Conservation (phyloP, 2,888 invertebrate genomes). For the Elysia crispata region DNA sequence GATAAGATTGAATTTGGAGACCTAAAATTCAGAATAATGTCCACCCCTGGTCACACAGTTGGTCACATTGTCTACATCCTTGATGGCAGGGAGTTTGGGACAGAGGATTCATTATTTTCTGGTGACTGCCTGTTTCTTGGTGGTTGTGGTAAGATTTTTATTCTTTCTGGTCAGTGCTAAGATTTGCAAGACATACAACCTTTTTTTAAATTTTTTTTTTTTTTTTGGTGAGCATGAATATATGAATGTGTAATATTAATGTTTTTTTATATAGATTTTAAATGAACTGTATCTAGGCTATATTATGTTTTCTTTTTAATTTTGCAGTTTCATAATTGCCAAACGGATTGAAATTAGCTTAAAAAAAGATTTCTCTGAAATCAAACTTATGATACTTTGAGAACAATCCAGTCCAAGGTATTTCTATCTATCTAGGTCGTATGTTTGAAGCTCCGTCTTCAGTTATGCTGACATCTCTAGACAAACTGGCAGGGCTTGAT, state of each 20-base stretch:
- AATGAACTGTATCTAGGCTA: no score
- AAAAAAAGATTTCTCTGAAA: no score
- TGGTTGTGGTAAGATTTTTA: slow-evolving; percentile 71
- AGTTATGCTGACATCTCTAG: slow-evolving; percentile 73
- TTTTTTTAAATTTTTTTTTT: neutral
- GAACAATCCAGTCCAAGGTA: no score
- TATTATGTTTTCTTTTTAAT: no score
- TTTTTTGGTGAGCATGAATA: no score
- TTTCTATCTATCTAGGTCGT: slow-evolving; percentile 61
- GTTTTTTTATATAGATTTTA: neutral
- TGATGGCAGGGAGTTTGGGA: slow-evolving; percentile 67
- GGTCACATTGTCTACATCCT: slow-evolving; percentile 74
- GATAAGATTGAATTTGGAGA: slow-evolving; percentile 69
- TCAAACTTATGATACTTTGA: no score
- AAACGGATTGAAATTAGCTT: no score
- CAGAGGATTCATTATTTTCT: slow-evolving; percentile 72
- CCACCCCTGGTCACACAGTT: slow-evolving; percentile 74
- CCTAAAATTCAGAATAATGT: slow-evolving; percentile 65
- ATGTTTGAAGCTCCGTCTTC: slow-evolving; percentile 72
- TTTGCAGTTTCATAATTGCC: no score
- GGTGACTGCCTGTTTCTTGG: slow-evolving; percentile 74
- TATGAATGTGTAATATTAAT: no score
- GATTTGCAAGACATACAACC: neutral
- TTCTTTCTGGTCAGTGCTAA: neutral
- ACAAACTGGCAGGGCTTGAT: slow-evolving; percentile 63